Base-by-base conservation (phyloP, 2,888 invertebrate genomes). In the Nomada lathburiana region DNA sequence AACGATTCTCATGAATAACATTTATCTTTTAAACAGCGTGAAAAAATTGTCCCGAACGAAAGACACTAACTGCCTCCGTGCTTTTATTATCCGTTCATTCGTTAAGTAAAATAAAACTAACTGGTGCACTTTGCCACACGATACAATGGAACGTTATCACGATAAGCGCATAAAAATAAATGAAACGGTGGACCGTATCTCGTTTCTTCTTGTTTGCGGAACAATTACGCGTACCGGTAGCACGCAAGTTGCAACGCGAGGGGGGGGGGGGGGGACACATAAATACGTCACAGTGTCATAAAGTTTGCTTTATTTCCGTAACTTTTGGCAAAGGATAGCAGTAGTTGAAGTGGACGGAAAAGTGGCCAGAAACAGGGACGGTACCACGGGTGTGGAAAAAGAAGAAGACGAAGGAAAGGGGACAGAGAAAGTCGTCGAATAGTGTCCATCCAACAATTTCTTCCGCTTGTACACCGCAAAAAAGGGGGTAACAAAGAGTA, bases 271-370 rank as follows among this genome's bases (percentile, higher is more conserved):
- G 52, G 52, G n/a, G 5, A 2, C n/a, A 23, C 23, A 83, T 86
- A 84, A 85, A 80, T 82, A 84, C 59, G 57, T 64, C 60, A 64
- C 26, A 57, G 36, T 52, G 68, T 81, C 80, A 67, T 70, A 70
- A 82, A 88, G 68, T 80, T 85, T 78, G 78, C 70, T 88, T 76
- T 85, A 82, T 82, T 88, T 74, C 64, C 70, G 16, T 23, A 85
- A 84, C 69, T 88, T 84, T 77, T 74, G 86, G 72, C 75, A 53
- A 65, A 57, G 18, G 44, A 13, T 10, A 23, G 52, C 9, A 36
- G n/a, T 3, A 26, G 47, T 18, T 16, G 47, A 68, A 69, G 67
- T 36, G 13, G 13, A 16, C 60, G 36, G n/a, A 20, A 69, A 62
- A 73, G 23, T 44, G 59, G 52, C 13, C 9, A 13, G 29, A 55